Conservation (phyloP, 2,888 invertebrate species). For the Ornithoptera alexandrae region DNA sequence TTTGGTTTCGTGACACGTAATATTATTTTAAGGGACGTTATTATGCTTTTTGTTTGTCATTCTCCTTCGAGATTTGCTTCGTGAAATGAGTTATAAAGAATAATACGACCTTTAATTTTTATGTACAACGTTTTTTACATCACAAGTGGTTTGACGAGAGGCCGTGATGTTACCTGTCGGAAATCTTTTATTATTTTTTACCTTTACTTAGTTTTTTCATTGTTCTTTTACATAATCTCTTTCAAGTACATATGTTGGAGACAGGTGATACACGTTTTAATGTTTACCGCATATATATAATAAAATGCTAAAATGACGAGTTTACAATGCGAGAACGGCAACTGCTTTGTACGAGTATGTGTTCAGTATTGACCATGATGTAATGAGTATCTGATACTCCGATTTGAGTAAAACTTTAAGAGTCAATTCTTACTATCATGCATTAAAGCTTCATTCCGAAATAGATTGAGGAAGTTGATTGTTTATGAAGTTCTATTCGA, state of each 20-base stretch:
- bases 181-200: conserved; percentile 24
- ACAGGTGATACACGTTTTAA: background rate
- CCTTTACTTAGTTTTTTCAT: conserved; percentile 20
- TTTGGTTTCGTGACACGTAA: conserved; percentile 76
- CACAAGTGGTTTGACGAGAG: conserved; percentile 22
- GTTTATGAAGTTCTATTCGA: conserved; percentile 40
- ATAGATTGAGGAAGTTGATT: background rate
- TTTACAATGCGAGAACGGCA: too few relatives aligned
- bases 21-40: conserved; percentile 77
- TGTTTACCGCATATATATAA: background rate
- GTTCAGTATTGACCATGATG: too few relatives aligned
- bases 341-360: too few relatives aligned
- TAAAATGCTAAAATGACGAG: background rate
- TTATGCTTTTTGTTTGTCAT: conserved; percentile 67
- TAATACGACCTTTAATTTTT: conserved; percentile 30
- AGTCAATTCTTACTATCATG: background rate
- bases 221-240: conserved; percentile 13
- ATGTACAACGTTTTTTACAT: conserved; percentile 26
- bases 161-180: conserved; percentile 20
- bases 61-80: conserved; percentile 51
- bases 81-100: conserved; percentile 42
- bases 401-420: too few relatives aligned
- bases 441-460: background rate
- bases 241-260: background rate
- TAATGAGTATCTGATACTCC: too few relatives aligned